phyloP scores from a whole-genome alignment of 2,113 vertebrate genomes.

The Tiliqua scincoides region DNA sequence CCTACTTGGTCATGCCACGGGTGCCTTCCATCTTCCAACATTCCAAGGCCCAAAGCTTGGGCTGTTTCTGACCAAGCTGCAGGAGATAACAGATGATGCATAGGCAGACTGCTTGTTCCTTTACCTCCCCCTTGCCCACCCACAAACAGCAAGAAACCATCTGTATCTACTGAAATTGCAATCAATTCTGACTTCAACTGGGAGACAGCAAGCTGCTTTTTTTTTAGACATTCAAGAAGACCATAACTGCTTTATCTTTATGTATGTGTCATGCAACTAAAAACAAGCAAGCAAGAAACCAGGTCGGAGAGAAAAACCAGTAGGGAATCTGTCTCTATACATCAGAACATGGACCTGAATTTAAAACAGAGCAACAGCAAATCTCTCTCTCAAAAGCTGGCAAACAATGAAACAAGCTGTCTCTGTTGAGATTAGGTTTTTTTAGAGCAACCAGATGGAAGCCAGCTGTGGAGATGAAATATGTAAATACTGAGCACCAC shows the following conservation, averaged over 20 bases:
- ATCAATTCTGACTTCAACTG: background rate
- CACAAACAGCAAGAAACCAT: background rate
- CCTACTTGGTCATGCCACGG: background rate
- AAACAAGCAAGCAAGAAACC: constrained; percentile 1
- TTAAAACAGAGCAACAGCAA: background rate
- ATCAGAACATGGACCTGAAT: background rate
- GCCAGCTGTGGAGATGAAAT: constrained; percentile 38
- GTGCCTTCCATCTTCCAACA: background rate
- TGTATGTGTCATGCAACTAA: background rate
- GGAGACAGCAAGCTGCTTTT: background rate
- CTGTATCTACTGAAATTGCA: background rate
- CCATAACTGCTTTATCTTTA: background rate
- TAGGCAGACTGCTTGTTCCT: background rate
- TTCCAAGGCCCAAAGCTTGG: background rate
- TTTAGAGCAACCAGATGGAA: constrained; percentile 24
- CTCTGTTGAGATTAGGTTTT: background rate
- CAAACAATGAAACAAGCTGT: background rate
- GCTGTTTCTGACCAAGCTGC: background rate
- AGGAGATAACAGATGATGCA: background rate
- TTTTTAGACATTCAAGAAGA: background rate
- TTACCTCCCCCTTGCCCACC: background rate
- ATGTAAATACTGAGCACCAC: constrained; percentile 57
- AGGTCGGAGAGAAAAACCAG: background rate
- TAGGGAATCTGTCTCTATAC: background rate
- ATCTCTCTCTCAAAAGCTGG: constrained; percentile 8